A percentile compares a stretch with the other conserved stretches of the same genome.
Conservation (phyloP, 2,113 vertebrate species). For the Corythoichthys intestinalis region DNA sequence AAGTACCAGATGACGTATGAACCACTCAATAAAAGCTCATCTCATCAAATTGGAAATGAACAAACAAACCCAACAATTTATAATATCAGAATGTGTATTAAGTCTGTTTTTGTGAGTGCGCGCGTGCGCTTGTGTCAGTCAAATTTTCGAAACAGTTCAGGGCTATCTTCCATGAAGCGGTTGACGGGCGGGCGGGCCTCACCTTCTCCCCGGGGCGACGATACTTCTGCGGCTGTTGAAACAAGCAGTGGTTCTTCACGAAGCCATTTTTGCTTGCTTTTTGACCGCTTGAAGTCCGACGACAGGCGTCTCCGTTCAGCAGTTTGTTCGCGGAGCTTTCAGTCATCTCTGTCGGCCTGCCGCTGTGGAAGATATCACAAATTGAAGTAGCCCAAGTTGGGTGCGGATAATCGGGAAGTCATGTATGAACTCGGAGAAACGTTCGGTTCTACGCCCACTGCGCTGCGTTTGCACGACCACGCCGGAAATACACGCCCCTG, state of each 20-base stretch:
- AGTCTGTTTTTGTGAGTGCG: neutral
- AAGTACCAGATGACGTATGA: neutral
- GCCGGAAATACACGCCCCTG: slow-evolving; percentile 48
- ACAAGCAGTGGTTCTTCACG: slow-evolving; percentile 66
- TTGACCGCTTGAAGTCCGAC: slow-evolving; percentile 48
- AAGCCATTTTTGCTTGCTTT: slow-evolving; percentile 67
- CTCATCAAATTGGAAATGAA: neutral
- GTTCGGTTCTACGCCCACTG: slow-evolving; percentile 51
- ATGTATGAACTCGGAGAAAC: slow-evolving; percentile 28
- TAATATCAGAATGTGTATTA: neutral
- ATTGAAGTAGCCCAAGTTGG: slow-evolving; percentile 32
- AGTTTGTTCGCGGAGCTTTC: slow-evolving; percentile 67
- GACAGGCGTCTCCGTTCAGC: slow-evolving; percentile 62
- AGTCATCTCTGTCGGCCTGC: slow-evolving; percentile 58
- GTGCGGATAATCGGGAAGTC: slow-evolving; percentile 33
- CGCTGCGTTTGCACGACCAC: slow-evolving; percentile 21
- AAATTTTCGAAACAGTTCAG: neutral
- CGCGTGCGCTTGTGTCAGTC: neutral
- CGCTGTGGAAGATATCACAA: slow-evolving; percentile 1
- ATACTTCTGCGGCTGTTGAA: slow-evolving; percentile 61
- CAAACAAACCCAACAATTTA: no score
- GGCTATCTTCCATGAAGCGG: neutral
- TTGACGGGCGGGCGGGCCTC: slow-evolving; percentile 51
- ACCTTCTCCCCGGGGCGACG: slow-evolving; percentile 66
- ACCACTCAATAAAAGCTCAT: neutral